phyloP scores from a whole-genome alignment of 2,113 vertebrate genomes.

The Trichomycterus rosablanca region DNA sequence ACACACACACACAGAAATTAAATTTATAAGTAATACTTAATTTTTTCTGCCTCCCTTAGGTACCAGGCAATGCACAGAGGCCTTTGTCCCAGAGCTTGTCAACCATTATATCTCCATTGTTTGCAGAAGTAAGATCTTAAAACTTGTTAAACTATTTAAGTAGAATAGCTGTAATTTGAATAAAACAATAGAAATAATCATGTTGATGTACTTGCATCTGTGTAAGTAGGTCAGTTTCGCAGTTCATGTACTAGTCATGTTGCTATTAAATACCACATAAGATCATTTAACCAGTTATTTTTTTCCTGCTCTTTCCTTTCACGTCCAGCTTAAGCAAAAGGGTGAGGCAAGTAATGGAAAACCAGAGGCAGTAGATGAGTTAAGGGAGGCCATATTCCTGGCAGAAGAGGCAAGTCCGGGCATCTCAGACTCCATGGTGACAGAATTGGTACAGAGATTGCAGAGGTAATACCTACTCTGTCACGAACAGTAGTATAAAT shows the following conservation, averaged over 20 bases:
- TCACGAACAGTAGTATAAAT: no score
- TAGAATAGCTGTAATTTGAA: no score
- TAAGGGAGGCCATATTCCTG: constrained; percentile 81
- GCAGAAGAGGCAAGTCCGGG: constrained; percentile 88
- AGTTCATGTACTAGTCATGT: background rate
- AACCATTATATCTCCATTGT: constrained; percentile 87
- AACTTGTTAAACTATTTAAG: no score
- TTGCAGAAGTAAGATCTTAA: constrained; percentile 86
- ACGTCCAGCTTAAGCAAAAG: constrained; percentile 84
- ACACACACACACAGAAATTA: no score
- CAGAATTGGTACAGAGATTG: constrained; percentile 85
- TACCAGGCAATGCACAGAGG: constrained; percentile 76
- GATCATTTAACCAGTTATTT: background rate
- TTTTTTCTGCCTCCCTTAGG: background rate
- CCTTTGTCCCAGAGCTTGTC: constrained; percentile 87
- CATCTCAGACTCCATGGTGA: constrained; percentile 89
- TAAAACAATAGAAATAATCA: no score
- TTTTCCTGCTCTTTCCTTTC: background rate
- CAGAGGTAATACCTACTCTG: constrained; percentile 92
- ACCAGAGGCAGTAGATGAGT: constrained; percentile 79
- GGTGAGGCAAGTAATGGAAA: constrained; percentile 78
- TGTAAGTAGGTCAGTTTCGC: background rate
- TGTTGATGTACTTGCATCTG: background rate
- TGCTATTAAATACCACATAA: background rate
- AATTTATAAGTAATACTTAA: background rate